Base-by-base conservation (phyloP, 2,797 vertebrate species). In the Onychomys arenicola region DNA sequence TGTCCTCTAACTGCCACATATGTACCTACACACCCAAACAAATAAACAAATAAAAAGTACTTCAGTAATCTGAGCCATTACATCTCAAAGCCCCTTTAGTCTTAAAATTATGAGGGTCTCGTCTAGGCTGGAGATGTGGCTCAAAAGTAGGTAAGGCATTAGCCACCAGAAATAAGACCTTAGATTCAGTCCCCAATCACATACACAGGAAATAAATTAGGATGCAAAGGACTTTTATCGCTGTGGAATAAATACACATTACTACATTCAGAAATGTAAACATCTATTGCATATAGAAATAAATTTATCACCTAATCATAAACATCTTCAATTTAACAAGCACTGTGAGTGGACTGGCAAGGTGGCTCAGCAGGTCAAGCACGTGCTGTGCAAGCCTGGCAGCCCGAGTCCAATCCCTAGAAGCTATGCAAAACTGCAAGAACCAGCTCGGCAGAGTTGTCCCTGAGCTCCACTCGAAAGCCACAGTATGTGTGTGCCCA, bases 231-330 rank as follows among this genome's bases (percentile, higher is more conserved):
- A 37, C 4, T 10, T 77, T 61, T 73, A 85, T 0, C 65, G 21
- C 13, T 81, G 4, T 84, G 27, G 25, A 29, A 69, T 78, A 17
- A 67, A 10, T 29, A 65, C 43, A n/a, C 14, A 34, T 25, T 85
- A 88, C 43, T 61, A 2, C 40, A 71, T 32, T 93, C 19, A 95
- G 52, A 95, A 90, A 46, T 90, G 80, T 59, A 46, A 80, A 81
- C 65, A 84, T 61, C 84, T 63, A 71, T 59, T 89, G 93, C 59
- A 73, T 52, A 94, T 85, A 95, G 76, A 29, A 89, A 76, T 55
- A 55, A 76, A 61, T 23, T 43, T 73, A 40, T 43, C 32, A 10
- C 65, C 73, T n/a, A 23, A 71, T 61, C 40, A 25, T n/a, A 55
- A 71, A 19, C 6, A 78, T 43, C n/a, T 49, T 71, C n/a, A 73